These are phyloP conservation scores for Eulemur macaco DNA, from an alignment of 2,113 vertebrate species.

Conservation along the genomic window DNA sequence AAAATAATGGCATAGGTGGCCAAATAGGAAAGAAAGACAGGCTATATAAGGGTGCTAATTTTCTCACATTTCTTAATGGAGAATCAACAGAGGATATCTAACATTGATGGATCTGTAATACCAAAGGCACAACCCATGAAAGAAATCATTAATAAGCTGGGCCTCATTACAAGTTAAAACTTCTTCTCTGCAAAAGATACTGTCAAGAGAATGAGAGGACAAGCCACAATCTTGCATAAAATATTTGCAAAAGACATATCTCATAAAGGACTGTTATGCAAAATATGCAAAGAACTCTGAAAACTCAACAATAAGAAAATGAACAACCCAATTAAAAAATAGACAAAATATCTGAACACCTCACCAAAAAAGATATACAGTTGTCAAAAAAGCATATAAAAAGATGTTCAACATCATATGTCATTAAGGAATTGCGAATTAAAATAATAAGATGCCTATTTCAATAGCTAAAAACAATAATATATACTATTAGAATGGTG, in stretches of 20 bases:
- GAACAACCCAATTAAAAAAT: background rate
- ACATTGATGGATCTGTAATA: too few relatives aligned
- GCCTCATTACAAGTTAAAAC: background rate
- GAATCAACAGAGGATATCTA: background rate
- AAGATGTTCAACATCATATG: fast-evolving
- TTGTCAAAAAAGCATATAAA: too few relatives aligned
- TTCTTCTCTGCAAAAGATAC: background rate
- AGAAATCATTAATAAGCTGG: background rate
- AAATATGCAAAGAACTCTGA: background rate
- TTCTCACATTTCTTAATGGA: background rate
- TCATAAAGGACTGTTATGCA: background rate
- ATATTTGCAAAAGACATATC: background rate
- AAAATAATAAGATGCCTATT: background rate
- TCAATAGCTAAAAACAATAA: background rate
- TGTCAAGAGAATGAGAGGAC: background rate
- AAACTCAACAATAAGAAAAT: background rate
- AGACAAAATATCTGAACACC: background rate
- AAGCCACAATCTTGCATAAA: background rate
- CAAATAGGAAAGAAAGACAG: background rate
- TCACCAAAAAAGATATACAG: background rate
- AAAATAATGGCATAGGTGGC: background rate
- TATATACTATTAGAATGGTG: too few relatives aligned
- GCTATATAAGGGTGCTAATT: background rate
- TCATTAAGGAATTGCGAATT: background rate
- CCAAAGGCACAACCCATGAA: background rate